Conservation (phyloP, 2,113 vertebrate species). For the Chrysemys picta region DNA sequence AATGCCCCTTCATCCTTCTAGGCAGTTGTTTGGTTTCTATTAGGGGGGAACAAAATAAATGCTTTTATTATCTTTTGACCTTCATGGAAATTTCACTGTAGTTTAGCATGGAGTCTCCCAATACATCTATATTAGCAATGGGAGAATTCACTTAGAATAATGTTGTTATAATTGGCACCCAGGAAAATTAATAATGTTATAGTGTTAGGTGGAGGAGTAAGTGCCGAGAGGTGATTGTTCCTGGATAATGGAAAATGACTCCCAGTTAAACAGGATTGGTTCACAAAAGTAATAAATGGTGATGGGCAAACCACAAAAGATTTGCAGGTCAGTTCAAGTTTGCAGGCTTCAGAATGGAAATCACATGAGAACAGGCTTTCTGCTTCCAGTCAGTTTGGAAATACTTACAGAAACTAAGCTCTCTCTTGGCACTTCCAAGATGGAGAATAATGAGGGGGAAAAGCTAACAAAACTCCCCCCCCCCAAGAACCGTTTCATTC, state of each 20-base stretch:
- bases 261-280: background rate
- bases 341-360: background rate
- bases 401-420: background rate
- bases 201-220: background rate
- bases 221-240: background rate
- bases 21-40: background rate
- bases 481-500: background rate
- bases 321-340: background rate
- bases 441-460: background rate
- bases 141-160: background rate
- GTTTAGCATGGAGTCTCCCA: background rate
- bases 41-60: background rate
- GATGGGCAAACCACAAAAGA: background rate
- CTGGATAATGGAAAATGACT: background rate
- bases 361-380: background rate
- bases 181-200: background rate
- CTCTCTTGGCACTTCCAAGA: background rate
- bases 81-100: conserved; percentile 19
- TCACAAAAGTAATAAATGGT: background rate
- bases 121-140: background rate
- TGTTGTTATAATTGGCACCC: background rate
- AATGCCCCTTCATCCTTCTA: background rate
- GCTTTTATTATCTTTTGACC: background rate
- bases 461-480: background rate
- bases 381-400: background rate